Percentiles rank a stretch among this genome's conserved stretches.
Conservation (phyloP, 2,888 invertebrate genomes). For the Brenthis hecate region DNA sequence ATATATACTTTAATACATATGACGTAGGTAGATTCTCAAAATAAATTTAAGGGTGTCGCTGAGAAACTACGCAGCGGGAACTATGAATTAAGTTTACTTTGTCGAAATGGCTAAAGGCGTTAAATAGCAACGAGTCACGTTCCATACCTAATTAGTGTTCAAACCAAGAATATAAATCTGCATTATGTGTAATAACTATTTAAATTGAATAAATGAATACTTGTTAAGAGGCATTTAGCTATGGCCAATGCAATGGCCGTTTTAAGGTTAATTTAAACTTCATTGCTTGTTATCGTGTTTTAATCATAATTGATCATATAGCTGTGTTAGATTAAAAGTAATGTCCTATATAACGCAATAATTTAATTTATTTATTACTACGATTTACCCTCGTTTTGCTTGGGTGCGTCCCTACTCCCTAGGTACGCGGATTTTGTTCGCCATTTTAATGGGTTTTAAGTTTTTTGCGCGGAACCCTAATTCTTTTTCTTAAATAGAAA, state of each 20-base stretch:
- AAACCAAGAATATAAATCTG: slow-evolving; percentile 26
- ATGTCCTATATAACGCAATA: too few relatives aligned
- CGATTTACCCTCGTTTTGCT: too few relatives aligned
- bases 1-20: background rate
- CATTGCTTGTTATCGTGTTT: too few relatives aligned
- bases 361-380: too few relatives aligned
- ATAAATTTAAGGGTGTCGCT: slow-evolving; percentile 19
- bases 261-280: background rate
- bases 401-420: too few relatives aligned
- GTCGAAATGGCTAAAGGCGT: slow-evolving; percentile 23
- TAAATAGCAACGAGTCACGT: slow-evolving; percentile 28
- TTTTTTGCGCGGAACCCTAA: too few relatives aligned
- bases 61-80: slow-evolving; percentile 27
- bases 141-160: slow-evolving; percentile 3
- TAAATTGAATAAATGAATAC: background rate
- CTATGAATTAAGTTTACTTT: slow-evolving; percentile 19
- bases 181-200: slow-evolving; percentile 22
- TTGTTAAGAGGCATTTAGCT: background rate
- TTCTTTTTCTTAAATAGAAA: too few relatives aligned
- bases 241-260: background rate
- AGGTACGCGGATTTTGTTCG: too few relatives aligned
- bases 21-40: slow-evolving; percentile 28
- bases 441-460: too few relatives aligned
- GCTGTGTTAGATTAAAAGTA: too few relatives aligned
- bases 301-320: too few relatives aligned